phyloP scores from a whole-genome alignment of 2,797 vertebrate species.

The Phoebastria nigripes region DNA sequence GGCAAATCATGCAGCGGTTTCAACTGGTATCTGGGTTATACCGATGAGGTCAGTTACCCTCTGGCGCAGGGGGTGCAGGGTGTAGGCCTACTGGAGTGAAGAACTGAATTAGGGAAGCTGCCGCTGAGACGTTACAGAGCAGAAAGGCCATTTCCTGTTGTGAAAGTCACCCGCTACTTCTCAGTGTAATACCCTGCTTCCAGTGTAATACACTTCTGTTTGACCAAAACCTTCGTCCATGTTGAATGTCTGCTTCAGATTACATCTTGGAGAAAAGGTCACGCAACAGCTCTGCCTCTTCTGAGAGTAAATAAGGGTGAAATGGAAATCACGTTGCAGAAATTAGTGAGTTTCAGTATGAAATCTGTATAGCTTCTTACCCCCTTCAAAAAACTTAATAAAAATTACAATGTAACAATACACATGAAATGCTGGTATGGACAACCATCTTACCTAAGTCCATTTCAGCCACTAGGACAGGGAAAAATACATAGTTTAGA shows the following conservation, averaged over 20 bases:
- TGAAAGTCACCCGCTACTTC: not conserved
- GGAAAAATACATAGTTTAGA: not conserved
- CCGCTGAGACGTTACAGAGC: not conserved
- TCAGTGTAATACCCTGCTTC: not conserved
- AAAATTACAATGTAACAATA: not conserved
- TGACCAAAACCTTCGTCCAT: not conserved
- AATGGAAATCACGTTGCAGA: not conserved
- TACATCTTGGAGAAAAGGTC: not conserved
- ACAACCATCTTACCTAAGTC: not conserved
- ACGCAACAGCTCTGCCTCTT: too few relatives aligned
- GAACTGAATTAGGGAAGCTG: too few relatives aligned
- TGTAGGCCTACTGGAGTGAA: not conserved
- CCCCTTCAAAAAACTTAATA: not conserved
- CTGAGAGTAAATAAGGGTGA: not conserved
- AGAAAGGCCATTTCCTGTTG: not conserved
- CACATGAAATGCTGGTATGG: not conserved
- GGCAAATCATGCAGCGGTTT: not conserved
- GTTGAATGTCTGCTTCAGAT: not conserved
- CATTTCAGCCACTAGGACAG: not conserved
- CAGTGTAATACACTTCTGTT: not conserved
- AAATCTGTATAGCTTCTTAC: not conserved
- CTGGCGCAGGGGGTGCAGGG: too few relatives aligned
- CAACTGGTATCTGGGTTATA: rapidly evolving
- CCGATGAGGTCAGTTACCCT: too few relatives aligned
- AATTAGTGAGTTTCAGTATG: not conserved